These are phyloP conservation scores for Ganaspis brasiliensis DNA, from an alignment of 2,888 invertebrate species.

Conservation along the genomic window DNA sequence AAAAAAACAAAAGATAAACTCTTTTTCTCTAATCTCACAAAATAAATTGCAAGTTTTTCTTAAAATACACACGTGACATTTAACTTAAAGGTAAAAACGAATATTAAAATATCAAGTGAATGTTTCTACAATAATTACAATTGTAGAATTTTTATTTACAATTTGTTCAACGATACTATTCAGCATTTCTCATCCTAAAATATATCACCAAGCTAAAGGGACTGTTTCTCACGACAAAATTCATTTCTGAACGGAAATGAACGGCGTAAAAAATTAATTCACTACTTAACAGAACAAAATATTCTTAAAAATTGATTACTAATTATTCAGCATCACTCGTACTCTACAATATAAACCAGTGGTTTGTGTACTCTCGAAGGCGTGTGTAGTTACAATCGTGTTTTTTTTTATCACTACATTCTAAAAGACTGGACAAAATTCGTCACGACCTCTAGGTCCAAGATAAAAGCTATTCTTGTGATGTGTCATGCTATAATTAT, in stretches of 20 bases:
- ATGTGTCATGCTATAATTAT: slow-evolving; percentile 22
- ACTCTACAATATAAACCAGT: slow-evolving; percentile 39
- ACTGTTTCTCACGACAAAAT: slow-evolving; percentile 11
- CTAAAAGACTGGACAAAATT: slow-evolving; percentile 37
- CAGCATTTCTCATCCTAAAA: slow-evolving; percentile 17
- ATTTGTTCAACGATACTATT: slow-evolving; percentile 26
- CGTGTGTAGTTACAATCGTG: slow-evolving; percentile 28
- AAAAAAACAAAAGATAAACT: background rate
- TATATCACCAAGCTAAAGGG: too few relatives aligned
- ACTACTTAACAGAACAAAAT: slow-evolving; percentile 28
- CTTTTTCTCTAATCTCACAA: background rate
- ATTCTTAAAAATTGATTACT: slow-evolving; percentile 6
- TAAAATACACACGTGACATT: background rate
- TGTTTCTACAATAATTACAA: background rate
- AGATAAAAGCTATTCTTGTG: slow-evolving; percentile 19
- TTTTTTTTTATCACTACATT: slow-evolving; percentile 3
- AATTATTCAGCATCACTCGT: slow-evolving; percentile 37
- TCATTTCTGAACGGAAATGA: slow-evolving; percentile 26
- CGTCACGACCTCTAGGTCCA: slow-evolving; percentile 10
- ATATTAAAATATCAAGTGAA: background rate
- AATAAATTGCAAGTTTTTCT: background rate
- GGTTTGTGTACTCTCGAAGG: slow-evolving; percentile 38
- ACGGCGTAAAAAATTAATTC: slow-evolving; percentile 23
- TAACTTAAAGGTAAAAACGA: background rate
- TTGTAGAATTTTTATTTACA: slow-evolving; percentile 29